phyloP scores from a whole-genome alignment of 2,113 vertebrate genomes.

The Martes martes region DNA sequence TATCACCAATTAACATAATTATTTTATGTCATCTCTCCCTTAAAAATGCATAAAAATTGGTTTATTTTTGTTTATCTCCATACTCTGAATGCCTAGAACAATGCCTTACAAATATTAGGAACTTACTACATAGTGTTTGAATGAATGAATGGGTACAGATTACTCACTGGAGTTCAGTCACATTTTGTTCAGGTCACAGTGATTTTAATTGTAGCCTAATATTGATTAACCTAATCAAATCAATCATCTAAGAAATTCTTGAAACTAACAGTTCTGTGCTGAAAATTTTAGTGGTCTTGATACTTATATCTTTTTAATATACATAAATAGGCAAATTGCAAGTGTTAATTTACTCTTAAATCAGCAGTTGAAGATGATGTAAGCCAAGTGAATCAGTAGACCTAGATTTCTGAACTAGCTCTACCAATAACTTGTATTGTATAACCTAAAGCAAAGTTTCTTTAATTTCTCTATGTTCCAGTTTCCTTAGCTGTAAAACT shows the following conservation, averaged over 20 bases:
- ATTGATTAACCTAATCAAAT: background rate
- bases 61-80: background rate
- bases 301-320: background rate
- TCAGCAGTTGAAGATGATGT: background rate
- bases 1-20: background rate
- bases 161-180: background rate
- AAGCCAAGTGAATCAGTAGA: background rate
- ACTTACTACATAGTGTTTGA: background rate
- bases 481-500: background rate
- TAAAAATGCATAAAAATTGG: background rate
- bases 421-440: background rate
- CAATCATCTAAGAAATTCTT: background rate
- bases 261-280: background rate
- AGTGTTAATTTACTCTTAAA: background rate
- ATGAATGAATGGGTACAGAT: background rate
- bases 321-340: background rate
- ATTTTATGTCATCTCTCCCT: background rate
- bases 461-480: background rate
- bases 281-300: background rate
- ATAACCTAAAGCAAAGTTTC: background rate
- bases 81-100: background rate
- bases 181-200: background rate
- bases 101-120: background rate
- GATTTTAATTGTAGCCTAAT: background rate
- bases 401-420: background rate